Evolutionary conservation across 2,888 invertebrate species (phyloP).

Genomic region (Asteroscopus sphinx): DNA sequence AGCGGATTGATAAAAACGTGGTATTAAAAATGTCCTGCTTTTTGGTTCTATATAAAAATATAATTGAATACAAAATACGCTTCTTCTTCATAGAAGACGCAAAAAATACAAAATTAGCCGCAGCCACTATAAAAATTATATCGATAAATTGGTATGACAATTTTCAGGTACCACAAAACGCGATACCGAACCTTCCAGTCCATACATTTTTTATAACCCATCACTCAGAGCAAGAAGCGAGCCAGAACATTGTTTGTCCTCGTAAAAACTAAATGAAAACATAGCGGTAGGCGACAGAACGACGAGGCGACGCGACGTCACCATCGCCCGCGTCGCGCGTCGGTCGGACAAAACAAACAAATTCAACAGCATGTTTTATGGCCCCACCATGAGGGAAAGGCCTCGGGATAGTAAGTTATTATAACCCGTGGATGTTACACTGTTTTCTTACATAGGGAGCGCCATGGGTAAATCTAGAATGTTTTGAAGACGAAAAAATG

Average conservation of each 20-base stretch:
- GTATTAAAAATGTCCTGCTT: too few species aligned
- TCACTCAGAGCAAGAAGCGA: conserved; percentile 56
- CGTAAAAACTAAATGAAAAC: conserved; percentile 80
- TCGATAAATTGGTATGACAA: neutral
- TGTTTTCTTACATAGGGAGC: conserved; percentile 20
- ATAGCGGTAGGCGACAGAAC: conserved; percentile 55
- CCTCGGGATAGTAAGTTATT: conserved; percentile 41
- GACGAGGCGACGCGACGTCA: conserved; percentile 58
- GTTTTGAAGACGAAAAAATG: neutral
- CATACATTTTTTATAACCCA: conserved; percentile 50
- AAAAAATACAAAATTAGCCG: too few species aligned
- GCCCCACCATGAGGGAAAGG: conserved; percentile 33
- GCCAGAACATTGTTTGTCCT: conserved; percentile 67
- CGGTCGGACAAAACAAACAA: conserved; percentile 70
- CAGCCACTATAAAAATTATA: too few species aligned
- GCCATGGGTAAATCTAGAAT: neutral
- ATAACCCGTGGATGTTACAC: conserved; percentile 23
- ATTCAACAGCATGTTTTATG: conserved; percentile 59
- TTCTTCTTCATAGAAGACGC: too few species aligned
- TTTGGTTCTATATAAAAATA: too few species aligned
- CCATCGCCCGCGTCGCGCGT: conserved; percentile 57
- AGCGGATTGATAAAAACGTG: too few species aligned
- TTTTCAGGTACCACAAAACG: conserved; percentile 33
- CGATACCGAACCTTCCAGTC: conserved; percentile 32
- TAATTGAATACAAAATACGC: too few species aligned